phyloP scores from a whole-genome alignment of 2,888 invertebrate genomes.

The Drosophila multiciliata region DNA sequence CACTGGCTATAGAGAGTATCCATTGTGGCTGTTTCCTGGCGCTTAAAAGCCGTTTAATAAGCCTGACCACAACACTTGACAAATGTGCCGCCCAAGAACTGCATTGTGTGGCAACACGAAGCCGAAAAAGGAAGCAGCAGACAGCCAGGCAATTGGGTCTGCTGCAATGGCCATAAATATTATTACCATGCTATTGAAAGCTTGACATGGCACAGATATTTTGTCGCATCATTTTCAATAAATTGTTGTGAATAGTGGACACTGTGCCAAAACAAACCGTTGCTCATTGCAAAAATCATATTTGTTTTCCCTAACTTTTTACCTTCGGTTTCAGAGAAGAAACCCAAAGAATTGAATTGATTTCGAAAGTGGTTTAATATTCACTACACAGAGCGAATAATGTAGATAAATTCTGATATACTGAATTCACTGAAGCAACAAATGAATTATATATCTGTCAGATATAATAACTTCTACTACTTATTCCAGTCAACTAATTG shows the following conservation, averaged over 20 bases:
- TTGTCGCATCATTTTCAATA: conserved; percentile 75
- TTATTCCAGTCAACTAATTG: conserved; percentile 94
- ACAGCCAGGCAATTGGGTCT: conserved; percentile 28
- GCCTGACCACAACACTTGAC: conserved; percentile 70
- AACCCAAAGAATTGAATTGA: background rate
- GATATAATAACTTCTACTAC: conserved; percentile 89
- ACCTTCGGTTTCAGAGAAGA: background rate
- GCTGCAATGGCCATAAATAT: conserved; percentile 70
- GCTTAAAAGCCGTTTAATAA: conserved; percentile 78
- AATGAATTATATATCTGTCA: conserved; percentile 87
- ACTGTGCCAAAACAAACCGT: conserved; percentile 11
- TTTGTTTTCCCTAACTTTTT: background rate
- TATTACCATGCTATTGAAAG: conserved; percentile 56
- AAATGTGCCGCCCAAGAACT: conserved; percentile 60
- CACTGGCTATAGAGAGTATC: conserved; percentile 55
- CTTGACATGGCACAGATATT: conserved; percentile 70
- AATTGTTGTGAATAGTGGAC: conserved; percentile 27
- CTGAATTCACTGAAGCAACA: background rate
- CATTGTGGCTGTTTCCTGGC: conserved; percentile 51
- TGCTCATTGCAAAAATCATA: background rate
- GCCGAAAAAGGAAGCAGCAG: conserved; percentile 12
- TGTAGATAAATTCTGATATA: background rate
- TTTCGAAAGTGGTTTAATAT: background rate
- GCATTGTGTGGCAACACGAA: conserved; percentile 34
- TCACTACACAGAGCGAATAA: background rate